Base-by-base conservation (phyloP, 2,797 vertebrate genomes). In the Halcyon badia region DNA sequence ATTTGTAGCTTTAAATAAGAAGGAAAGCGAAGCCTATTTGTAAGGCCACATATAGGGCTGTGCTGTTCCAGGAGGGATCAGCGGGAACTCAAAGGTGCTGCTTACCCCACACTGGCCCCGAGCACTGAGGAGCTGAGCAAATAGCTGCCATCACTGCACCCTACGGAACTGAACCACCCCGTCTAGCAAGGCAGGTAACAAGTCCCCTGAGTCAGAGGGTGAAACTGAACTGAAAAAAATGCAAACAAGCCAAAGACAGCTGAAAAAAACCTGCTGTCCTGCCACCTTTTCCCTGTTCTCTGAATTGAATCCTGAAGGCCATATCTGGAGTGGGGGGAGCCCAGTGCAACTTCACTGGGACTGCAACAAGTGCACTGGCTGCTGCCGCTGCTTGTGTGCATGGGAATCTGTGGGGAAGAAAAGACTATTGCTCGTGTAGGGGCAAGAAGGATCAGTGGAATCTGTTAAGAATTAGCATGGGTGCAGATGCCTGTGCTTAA, bases 381-480 rank as follows among this genome's bases (percentile, higher is more conserved):
- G 54, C 87, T 86, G 49, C 35, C 2, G 3, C 41, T 70, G 37
- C 33, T 68, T 25, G 52, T 35, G 37, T 42, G 48, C 10, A 4
- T 8, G 3, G 33, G 30, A 28, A 10, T 9, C 42, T 26, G 0
- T 4, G 5, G 0, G 6, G 10, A 13, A 49, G 17, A 25, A 65
- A 62, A 75, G 11, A 15, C 10, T 64, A 0, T 18, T 22, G 37
- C 46, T 87, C 3, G 0, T 25, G 12, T 4, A 46, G 31, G n/a
- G 3, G 15, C 35, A 92, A 42, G 26, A 28, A 75, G 52, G 48
- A n/a, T 46, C 5, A 4, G 39, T 48, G 13, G 5, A 75, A 70
- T 51, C 5, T 25, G n/a, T 18, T 44, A 39, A 56, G n/a, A 84
- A 71, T n/a, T 3, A 2, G 2, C 2, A 1, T 44, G 21, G 24